A percentile compares a stretch with the other conserved stretches of the same genome.
These are phyloP conservation scores for Mythimna impura DNA, from an alignment of 2,888 invertebrate genomes.

Conservation along the genomic window DNA sequence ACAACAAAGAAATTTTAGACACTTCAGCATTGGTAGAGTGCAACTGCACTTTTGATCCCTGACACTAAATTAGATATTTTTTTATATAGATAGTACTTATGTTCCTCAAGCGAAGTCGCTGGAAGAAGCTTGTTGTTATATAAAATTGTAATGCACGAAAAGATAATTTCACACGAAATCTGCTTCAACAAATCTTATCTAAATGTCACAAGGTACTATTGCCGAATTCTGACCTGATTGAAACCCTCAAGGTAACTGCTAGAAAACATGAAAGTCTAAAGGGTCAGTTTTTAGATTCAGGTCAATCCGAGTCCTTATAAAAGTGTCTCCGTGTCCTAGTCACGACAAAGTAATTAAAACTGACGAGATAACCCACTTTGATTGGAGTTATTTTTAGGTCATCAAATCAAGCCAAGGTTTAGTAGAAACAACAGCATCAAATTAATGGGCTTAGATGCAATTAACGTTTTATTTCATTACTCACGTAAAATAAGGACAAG, in stretches of 20 bases:
- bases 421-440: constrained; percentile 38
- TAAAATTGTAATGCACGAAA: neutral
- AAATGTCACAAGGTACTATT: constrained; percentile 17
- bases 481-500: constrained; percentile 43
- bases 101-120: too few relatives aligned
- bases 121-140: too few relatives aligned
- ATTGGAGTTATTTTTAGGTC: constrained; percentile 56
- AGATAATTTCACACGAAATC: neutral
- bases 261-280: constrained; percentile 51
- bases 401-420: constrained; percentile 59
- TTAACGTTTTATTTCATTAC: constrained; percentile 57
- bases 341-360: constrained; percentile 62
- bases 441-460: constrained; percentile 52
- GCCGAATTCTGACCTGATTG: constrained; percentile 20
- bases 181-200: constrained; percentile 39
- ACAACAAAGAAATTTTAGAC: too few relatives aligned
- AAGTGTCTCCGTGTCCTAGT: constrained; percentile 47
- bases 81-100: too few relatives aligned
- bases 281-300: constrained; percentile 45
- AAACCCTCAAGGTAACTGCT: constrained; percentile 36
- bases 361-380: constrained; percentile 66
- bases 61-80: too few relatives aligned
- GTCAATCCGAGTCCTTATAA: constrained; percentile 48
- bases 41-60: too few relatives aligned
- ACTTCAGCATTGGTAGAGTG: too few relatives aligned